Evolutionary conservation across 2,888 invertebrate species (phyloP), one percentile per base, ranked within the genome.

Genomic region (Pterobdella sp.): DNA sequence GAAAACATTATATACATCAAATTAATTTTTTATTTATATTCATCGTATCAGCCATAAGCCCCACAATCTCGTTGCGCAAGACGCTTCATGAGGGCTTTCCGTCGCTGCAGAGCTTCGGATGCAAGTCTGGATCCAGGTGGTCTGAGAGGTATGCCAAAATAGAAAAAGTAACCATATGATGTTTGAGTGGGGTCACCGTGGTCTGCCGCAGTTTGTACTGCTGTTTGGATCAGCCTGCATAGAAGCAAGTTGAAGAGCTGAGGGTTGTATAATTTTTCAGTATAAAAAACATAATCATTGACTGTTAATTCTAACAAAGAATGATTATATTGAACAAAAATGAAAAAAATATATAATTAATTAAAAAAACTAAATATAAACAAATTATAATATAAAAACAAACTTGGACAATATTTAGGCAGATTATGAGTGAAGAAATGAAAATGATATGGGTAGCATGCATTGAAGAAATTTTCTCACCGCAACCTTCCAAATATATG

Each of bases 111-210:
- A 22, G 14, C 63, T 1, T 32, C 56, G 2, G 1, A n/a, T 10
- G 34, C 71, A 22, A 0, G 1, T n/a, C 32, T 18, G n/a, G 71
- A 60, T 35, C 63, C 60, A 26, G 71, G 71, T n/a, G 71, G 71
- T 71, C 29, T n/a, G 7, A 32, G 60, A 1, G 34, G 60, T 0
- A 32, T 37, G 29, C 71, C 71, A 32, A 7, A 71, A 0, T 35
- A 1, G 35, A 71, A 22, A 36, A 71, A 31, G 71, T 71, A 60
- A n/a, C 71, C 71, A 29, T 32, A 35, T 2, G 71, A 18, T 10
- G 71, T 56, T 63, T 71, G 71, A 1, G 63, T 63, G 35, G 71
- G 71, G 37, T 71, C 71, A 14, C 35, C 71, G 26, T 60, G 36
- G 35, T 71, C 63, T 32, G 56, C 36, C n/a, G 52, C 71, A 10